Conservation (phyloP, 23 tunicate genomes). For the Phallusia fumigata region DNA sequence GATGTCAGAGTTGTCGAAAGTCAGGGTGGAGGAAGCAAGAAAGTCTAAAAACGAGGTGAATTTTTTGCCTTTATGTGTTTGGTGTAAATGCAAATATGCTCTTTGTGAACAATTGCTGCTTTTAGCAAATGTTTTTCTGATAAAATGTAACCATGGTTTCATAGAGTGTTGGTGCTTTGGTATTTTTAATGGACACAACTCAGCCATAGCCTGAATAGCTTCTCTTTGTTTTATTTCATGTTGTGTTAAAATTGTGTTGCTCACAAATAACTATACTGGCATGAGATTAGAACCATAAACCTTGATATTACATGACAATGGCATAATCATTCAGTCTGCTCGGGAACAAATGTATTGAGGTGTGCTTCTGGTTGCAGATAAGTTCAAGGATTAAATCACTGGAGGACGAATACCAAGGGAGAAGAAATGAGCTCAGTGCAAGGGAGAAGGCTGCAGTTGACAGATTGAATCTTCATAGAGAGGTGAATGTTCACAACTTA, state of each 20-base stretch:
- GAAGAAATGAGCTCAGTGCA: slow-evolving; percentile 31
- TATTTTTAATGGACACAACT: too few relatives aligned
- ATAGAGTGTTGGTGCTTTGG: too few relatives aligned
- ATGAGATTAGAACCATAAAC: too few relatives aligned
- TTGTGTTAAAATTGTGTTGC: too few relatives aligned
- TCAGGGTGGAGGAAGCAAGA: slow-evolving; percentile 71
- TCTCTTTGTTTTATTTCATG: too few relatives aligned
- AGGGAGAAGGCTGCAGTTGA: slow-evolving; percentile 76
- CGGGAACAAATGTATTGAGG: too few relatives aligned
- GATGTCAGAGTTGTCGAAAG: slow-evolving; percentile 54
- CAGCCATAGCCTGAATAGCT: too few relatives aligned
- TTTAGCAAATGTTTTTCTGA: not conserved
- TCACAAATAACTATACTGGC: too few relatives aligned
- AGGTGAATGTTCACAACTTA: slow-evolving; percentile 31
- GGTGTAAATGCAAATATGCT: too few relatives aligned
- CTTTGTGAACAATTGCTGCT: not conserved
- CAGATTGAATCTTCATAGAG: slow-evolving; percentile 67
- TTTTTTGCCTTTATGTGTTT: not conserved
- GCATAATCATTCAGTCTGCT: too few relatives aligned
- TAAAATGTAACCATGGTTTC: too few relatives aligned
- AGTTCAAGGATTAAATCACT: slow-evolving; percentile 31
- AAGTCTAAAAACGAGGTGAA: slow-evolving; percentile 65
- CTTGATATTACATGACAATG: too few relatives aligned
- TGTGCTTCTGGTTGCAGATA: not conserved
- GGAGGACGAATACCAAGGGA: slow-evolving; percentile 60